Percentiles rank a stretch among this genome's conserved stretches.
Evolutionary conservation across 2,113 vertebrate genomes (phyloP).

Genomic region (Myrmophylax atrothorax): DNA sequence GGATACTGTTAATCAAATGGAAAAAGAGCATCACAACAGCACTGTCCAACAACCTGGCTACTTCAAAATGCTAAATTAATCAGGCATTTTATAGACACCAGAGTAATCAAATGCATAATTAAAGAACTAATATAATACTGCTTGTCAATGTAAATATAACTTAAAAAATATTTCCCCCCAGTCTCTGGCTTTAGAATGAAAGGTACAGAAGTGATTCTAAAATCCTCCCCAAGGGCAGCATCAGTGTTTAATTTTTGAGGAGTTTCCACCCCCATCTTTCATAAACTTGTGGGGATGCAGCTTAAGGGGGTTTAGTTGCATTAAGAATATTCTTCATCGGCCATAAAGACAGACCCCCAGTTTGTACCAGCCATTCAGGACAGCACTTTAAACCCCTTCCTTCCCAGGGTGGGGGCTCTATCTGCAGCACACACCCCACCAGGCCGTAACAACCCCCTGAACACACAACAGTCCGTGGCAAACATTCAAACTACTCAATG

Average conservation of each 20-base stretch:
- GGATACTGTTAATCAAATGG: neutral
- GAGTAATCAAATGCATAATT: neutral
- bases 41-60: neutral
- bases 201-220: neutral
- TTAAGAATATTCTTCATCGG: neutral
- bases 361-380: neutral
- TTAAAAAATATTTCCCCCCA: neutral
- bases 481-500: neutral
- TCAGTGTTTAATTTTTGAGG: neutral
- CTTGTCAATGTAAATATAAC: neutral
- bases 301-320: neutral
- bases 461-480: neutral
- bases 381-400: neutral
- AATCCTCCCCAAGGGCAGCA: neutral
- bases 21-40: conserved; percentile 9
- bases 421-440: neutral
- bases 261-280: neutral
- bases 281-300: neutral
- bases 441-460: neutral
- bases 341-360: neutral
- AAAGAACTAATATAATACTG: neutral
- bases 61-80: neutral
- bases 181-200: neutral
- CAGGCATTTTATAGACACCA: neutral
- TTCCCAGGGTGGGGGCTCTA: neutral